Evolutionary conservation across 2,888 invertebrate genomes (phyloP).

Genomic region (Lacanobia oleracea): DNA sequence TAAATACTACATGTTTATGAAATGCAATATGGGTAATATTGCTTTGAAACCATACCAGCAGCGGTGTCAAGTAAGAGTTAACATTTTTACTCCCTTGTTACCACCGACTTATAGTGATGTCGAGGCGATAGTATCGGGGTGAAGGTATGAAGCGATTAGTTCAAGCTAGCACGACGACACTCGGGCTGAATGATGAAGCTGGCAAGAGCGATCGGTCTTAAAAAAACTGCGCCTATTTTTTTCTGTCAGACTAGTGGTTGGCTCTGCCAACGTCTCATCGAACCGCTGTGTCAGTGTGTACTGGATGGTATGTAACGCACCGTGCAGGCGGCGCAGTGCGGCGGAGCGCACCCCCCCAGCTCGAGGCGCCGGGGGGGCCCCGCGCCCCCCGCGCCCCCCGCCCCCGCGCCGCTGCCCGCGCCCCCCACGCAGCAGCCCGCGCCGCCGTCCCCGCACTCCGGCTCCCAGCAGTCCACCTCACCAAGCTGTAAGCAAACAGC

Average conservation of each 20-base stretch:
- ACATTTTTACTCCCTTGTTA: background rate
- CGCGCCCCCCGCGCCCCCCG: constrained; percentile 79
- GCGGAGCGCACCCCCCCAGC: constrained; percentile 93
- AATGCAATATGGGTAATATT: too few species aligned
- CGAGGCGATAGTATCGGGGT: constrained; percentile 45
- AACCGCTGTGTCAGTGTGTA: constrained; percentile 20
- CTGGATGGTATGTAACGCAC: constrained; percentile 71
- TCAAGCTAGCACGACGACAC: constrained; percentile 50
- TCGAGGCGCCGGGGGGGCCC: constrained; percentile 91
- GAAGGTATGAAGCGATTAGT: constrained; percentile 53
- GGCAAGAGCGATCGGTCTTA: constrained; percentile 15
- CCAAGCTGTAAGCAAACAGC: constrained; percentile 91
- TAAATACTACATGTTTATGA: too few species aligned
- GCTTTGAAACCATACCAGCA: too few species aligned
- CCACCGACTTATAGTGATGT: constrained; percentile 18
- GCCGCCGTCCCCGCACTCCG: constrained; percentile 95
- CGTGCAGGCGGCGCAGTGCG: constrained; percentile 92
- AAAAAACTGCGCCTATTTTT: background rate
- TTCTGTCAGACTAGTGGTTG: background rate
- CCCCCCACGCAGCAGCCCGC: constrained; percentile 91
- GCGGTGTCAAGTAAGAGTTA: background rate
- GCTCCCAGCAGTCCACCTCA: constrained; percentile 97
- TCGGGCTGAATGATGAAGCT: constrained; percentile 6
- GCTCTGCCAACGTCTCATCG: constrained; percentile 15
- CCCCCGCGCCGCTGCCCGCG: constrained; percentile 91